Base-by-base conservation (phyloP, 2,888 invertebrate species). In the Camptogramma bilineatum region DNA sequence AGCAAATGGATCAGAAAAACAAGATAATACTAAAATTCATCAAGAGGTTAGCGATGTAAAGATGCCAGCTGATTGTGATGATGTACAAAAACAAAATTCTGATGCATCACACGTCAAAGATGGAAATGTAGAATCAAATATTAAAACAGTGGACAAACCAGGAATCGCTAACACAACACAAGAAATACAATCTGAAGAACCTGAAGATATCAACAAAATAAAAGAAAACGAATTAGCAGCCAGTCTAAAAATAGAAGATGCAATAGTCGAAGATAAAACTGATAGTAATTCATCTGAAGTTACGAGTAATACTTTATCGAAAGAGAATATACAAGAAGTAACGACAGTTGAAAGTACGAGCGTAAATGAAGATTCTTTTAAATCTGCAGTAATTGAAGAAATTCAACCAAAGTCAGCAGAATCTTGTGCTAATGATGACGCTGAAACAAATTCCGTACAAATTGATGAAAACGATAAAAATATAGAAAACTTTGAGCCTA, bases 131-230 rank as follows among this genome's bases (percentile, higher is more conserved):
- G 28, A 24, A 39, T 39, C 34, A 39, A 39, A 39, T 39, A 39
- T 0, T 39, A 39, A 4, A 13, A 2, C 13, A 39, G 28, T 5
- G n/a, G n/a, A n/a, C 1, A 39, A 39, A 16, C 19, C 46, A 2
- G 10, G 19, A 16, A 46, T 17, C 18, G 39, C 13, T 47, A 24
- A 47, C 13, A 34, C 31, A 44, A 52, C 1, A 34, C 21, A 47
- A 53, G 31, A 53, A n/a, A 52, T 47, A 34, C 4, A 4, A 42
- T 13, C 54, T 17, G 46, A 24, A 54, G 54, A 4, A 42, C 7
- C 54, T 17, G 46, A 24, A 54, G 54, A 28, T 28, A 17, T 10
- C 10, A 18, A 54, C 46, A 46, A 44, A 46, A 18, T 10, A 18
- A 54, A 24, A 54, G 21, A 53, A 42, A 46, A 13, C 17, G 28